Evolutionary conservation across 2,113 vertebrate species (phyloP).

Genomic region (Cranoglanis bouderius): DNA sequence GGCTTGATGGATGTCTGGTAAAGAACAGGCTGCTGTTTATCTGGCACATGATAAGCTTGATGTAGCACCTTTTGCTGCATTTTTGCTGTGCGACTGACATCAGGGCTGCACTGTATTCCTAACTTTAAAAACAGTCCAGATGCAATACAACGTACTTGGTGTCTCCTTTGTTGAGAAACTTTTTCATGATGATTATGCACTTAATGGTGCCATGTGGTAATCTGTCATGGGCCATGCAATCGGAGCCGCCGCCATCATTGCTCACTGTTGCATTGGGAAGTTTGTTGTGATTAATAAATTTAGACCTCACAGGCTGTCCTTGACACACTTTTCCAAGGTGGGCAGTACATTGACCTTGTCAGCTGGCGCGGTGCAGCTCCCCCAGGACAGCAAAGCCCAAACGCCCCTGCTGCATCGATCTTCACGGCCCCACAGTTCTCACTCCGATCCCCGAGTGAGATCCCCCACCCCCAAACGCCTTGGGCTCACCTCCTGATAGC

Average conservation of each 20-base stretch:
- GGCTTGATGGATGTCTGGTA: conserved; percentile 19
- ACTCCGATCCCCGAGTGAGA: no score
- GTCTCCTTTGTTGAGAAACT: not conserved
- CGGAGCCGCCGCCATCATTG: conserved; percentile 4
- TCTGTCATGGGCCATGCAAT: conserved; percentile 3
- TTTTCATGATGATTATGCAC: conserved; percentile 32
- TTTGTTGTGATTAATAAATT: conserved; percentile 37
- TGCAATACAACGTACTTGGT: not conserved
- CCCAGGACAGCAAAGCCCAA: conserved; percentile 66
- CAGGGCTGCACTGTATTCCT: not conserved
- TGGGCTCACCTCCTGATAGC: conserved; percentile 69
- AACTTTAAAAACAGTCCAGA: not conserved
- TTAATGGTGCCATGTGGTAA: conserved; percentile 23
- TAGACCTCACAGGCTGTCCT: conserved; percentile 65
- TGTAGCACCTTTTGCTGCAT: not conserved
- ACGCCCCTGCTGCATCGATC: conserved; percentile 73
- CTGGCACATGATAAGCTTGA: not conserved
- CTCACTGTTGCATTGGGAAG: conserved; percentile 51
- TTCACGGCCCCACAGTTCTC: conserved; percentile 56
- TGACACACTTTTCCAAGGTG: conserved; percentile 80
- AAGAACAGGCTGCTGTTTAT: conserved; percentile 8
- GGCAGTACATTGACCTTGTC: conserved; percentile 70
- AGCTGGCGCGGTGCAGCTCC: conserved; percentile 69
- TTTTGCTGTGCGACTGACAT: not conserved
- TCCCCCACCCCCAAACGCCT: no score